Evolutionary conservation across 1,140 invertebrate genomes (phyloP), one percentile per base, ranked within the genome.

Genomic region (Diachasmimorpha longicaudata): DNA sequence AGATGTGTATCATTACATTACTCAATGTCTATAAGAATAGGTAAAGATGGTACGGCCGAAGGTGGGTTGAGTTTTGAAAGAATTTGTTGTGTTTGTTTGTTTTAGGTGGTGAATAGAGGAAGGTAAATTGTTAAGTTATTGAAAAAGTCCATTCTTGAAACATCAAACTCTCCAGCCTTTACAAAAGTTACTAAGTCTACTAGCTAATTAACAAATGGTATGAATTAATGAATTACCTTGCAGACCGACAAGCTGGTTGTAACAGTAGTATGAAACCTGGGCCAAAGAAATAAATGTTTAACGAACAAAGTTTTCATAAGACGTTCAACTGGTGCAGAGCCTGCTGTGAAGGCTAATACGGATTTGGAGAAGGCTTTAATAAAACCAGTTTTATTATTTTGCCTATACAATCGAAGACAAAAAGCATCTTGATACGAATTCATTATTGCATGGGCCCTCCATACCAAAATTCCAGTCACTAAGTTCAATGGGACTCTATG

Each of bases 391-490:
- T 98, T 98, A 89, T 99, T 99, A 78, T 92, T 93, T 86, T 97
- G 95, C 74, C 97, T 91, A 84, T 93, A 99, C 1, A 99, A 89
- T 79, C 97, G 92, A 68, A 99, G 85, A 46, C 96, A 96, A 89
- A 99, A 99, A 13, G 96, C 95, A 88, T 98, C 97, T 89, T 98
- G 97, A 85, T 96, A 97, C 68, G 95, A 96, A 86, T 98, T 96
- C 46, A 97, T 89, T 71, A 99, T 95, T 83, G 92, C 94, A 88
- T 99, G 97, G n/a, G 97, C 97, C 86, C 95, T 92, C 78, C 96
- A 93, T 4, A 99, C 94, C 78, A 99, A 90, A 71, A 94, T 93
- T 36, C 98, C 98, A 31, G 95, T 96, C 23, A 99, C 93, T 83
- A 96, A 92, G 70, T 96, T 91, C n/a, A 96, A 91, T 13, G 98